A percentile compares a stretch with the other conserved stretches of the same genome.
Conservation (phyloP, 1,140 invertebrate species). For the Leptinotarsa defecta region DNA sequence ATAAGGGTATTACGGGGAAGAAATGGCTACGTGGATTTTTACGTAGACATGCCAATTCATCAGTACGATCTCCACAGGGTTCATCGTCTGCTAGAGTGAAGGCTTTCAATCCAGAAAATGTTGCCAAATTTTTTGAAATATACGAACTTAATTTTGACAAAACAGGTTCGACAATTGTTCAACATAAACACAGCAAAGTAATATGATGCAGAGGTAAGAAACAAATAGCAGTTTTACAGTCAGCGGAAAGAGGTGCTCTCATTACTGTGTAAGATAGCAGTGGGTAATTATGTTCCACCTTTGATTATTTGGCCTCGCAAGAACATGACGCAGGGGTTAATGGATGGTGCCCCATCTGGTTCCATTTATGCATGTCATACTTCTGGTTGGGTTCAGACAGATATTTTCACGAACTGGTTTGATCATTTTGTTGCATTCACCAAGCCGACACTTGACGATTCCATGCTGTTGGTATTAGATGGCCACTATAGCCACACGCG, state of each 20-base stretch:
- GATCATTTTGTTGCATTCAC: constrained; percentile 38
- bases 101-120: too few species aligned
- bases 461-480: constrained; percentile 42
- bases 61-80: too few species aligned
- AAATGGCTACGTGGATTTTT: too few species aligned
- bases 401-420: constrained; percentile 40
- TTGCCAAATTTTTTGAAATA: too few species aligned
- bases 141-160: too few species aligned
- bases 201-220: not conserved
- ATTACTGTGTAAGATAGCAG: not conserved
- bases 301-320: not conserved
- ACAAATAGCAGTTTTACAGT: not conserved
- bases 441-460: constrained; percentile 31
- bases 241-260: not conserved
- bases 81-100: too few species aligned
- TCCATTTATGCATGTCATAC: constrained; percentile 44
- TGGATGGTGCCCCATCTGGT: constrained; percentile 40
- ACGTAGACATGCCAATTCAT: too few species aligned
- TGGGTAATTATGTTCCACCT: not conserved
- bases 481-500: constrained; percentile 37
- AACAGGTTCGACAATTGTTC: too few species aligned
- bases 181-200: too few species aligned
- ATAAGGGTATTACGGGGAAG: too few species aligned
- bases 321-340: not conserved
- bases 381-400: constrained; percentile 40